A percentile compares a stretch with the other conserved stretches of the same genome.
These are phyloP conservation scores for Catagonus wagneri DNA, from an alignment of 2,113 vertebrate genomes.

Conservation along the genomic window DNA sequence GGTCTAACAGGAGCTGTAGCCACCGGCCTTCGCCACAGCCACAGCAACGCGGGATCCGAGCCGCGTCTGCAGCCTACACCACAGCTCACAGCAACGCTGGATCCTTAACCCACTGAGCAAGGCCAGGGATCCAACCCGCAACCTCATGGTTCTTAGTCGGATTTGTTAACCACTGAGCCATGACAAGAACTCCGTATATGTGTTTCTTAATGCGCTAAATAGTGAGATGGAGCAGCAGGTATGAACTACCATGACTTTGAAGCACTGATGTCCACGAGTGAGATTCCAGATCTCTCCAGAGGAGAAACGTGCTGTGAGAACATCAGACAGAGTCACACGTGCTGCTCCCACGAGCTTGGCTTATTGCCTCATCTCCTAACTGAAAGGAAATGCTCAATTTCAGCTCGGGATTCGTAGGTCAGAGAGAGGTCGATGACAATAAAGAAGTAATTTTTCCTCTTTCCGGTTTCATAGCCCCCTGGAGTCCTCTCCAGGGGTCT, in stretches of 20 bases:
- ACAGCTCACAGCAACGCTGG: too few relatives aligned
- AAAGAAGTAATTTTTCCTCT: neutral
- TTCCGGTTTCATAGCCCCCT: neutral
- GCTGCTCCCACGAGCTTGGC: neutral
- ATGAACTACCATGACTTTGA: neutral
- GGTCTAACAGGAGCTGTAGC: too few relatives aligned
- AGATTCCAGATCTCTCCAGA: neutral
- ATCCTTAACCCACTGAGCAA: too few relatives aligned
- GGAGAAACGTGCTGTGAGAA: rapidly evolving
- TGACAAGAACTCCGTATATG: too few relatives aligned
- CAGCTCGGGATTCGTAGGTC: conserved; percentile 8
- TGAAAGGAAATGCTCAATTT: conserved; percentile 41
- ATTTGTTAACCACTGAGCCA: too few relatives aligned
- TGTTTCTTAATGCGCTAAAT: neutral
- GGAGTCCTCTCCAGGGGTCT: neutral
- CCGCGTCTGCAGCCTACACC: too few relatives aligned
- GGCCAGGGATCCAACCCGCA: too few relatives aligned
- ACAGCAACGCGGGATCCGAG: too few relatives aligned
- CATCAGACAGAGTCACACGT: neutral
- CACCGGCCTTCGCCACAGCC: too few relatives aligned
- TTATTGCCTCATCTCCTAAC: conserved; percentile 8
- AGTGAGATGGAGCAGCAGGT: neutral
- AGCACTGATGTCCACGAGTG: neutral
- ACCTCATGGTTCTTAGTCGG: too few relatives aligned
- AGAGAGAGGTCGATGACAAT: conserved; percentile 36